Conservation (phyloP, 2,797 vertebrate species). For the Pelodytes ibericus region DNA sequence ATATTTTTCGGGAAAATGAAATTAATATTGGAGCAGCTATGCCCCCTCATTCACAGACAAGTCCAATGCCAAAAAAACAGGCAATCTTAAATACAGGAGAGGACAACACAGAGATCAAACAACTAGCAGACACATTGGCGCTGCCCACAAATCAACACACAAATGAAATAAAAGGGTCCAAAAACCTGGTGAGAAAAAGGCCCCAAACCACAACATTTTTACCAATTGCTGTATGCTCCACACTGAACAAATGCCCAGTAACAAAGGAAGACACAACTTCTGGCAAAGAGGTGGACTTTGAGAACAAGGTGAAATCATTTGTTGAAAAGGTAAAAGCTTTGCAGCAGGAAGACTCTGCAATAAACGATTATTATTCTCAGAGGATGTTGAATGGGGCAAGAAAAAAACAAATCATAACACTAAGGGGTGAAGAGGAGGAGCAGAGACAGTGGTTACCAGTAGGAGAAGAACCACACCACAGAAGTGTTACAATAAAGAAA, state of each 20-base stretch:
- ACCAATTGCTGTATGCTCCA: background rate
- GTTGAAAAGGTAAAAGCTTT: conserved; percentile 43
- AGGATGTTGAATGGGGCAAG: conserved; percentile 6
- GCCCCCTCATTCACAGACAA: background rate
- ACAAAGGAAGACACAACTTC: background rate
- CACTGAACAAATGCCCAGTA: background rate
- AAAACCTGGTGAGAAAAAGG: conserved; percentile 17
- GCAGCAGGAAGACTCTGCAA: background rate
- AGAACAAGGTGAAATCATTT: conserved; percentile 45
- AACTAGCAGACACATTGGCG: background rate
- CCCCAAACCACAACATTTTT: background rate
- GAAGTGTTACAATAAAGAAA: conserved; percentile 55
- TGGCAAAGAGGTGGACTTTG: conserved; percentile 1
- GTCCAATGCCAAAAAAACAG: background rate
- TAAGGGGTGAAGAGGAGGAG: conserved; percentile 26
- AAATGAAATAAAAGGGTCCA: background rate
- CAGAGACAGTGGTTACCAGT: conserved; percentile 46
- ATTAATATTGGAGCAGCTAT: background rate
- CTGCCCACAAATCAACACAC: background rate
- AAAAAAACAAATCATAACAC: background rate
- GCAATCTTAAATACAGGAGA: background rate
- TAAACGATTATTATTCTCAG: conserved; percentile 31
- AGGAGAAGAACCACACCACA: conserved; percentile 43
- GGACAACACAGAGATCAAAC: background rate
- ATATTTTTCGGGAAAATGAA: background rate